A percentile compares a stretch with the other conserved stretches of the same genome.
These are phyloP conservation scores for Passer domesticus DNA, from an alignment of 2,113 vertebrate species.

Conservation along the genomic window DNA sequence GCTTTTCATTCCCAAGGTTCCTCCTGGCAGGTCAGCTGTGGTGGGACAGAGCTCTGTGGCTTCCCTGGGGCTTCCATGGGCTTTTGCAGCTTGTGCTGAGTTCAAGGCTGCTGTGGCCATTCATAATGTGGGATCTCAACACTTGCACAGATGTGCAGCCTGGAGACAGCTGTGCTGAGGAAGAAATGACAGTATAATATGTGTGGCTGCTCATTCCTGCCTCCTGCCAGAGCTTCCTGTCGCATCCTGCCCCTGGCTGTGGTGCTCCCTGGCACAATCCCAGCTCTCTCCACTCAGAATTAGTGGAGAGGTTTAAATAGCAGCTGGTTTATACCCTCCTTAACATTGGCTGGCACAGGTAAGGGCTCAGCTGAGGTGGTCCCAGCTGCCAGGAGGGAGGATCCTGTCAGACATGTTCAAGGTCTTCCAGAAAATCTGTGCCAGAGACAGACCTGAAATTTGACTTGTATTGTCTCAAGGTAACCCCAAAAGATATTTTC, in stretches of 20 bases:
- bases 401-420: not conserved
- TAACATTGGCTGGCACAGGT: not conserved
- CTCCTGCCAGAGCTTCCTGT: not conserved
- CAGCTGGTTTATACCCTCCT: not conserved
- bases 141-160: not conserved
- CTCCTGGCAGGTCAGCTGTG: not conserved
- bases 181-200: rapidly evolving
- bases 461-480: not conserved
- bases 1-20: not conserved
- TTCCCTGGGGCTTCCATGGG: not conserved
- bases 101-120: not conserved
- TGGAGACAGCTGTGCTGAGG: not conserved
- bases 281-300: not conserved
- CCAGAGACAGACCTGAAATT: not conserved
- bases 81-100: not conserved
- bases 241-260: not conserved
- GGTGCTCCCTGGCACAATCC: not conserved
- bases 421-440: not conserved
- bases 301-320: not conserved
- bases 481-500: not conserved
- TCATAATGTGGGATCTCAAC: not conserved
- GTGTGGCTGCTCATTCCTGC: not conserved
- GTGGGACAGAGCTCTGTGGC: not conserved
- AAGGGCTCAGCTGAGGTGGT: not conserved
- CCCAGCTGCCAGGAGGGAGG: not conserved